Conservation (phyloP, 2,888 invertebrate species). For the Sturmia bella region DNA sequence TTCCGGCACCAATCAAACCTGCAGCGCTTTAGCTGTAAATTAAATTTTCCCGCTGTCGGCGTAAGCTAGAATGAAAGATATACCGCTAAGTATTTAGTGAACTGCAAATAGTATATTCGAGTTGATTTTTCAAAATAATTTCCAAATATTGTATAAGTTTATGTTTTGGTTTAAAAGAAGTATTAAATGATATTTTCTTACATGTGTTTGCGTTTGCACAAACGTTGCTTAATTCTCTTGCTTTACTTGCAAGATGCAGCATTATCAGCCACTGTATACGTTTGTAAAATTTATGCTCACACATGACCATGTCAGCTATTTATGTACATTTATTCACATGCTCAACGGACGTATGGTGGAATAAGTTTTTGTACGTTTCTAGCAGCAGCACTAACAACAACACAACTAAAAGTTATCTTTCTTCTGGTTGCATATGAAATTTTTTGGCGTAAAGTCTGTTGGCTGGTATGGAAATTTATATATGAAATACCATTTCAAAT, state of each 20-base stretch:
- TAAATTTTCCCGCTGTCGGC: too few relatives aligned
- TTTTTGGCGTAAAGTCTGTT: slow-evolving; percentile 57
- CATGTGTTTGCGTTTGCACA: too few relatives aligned
- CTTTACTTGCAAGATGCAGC: not conserved
- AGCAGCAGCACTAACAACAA: too few relatives aligned
- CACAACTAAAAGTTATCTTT: slow-evolving; percentile 46
- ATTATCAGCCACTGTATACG: slow-evolving; percentile 2
- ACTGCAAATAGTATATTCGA: too few relatives aligned
- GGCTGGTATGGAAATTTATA: slow-evolving; percentile 34
- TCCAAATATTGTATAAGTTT: too few relatives aligned
- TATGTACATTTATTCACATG: not conserved
- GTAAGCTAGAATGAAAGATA: too few relatives aligned
- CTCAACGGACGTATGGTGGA: slow-evolving; percentile 40
- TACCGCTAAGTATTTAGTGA: too few relatives aligned
- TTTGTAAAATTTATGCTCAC: slow-evolving; percentile 9
- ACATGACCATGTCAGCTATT: slow-evolving; percentile 29
- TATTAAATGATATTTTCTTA: too few relatives aligned
- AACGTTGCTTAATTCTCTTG: not conserved
- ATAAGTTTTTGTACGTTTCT: slow-evolving; percentile 23
- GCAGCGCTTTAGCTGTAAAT: too few relatives aligned
- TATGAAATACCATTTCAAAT: slow-evolving; percentile 47
- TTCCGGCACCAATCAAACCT: too few relatives aligned
- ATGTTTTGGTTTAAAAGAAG: too few relatives aligned
- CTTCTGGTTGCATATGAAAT: slow-evolving; percentile 33
- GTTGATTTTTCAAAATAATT: too few relatives aligned